Evolutionary conservation across 1,140 invertebrate species (phyloP).

Genomic region (Papilio polytes): DNA sequence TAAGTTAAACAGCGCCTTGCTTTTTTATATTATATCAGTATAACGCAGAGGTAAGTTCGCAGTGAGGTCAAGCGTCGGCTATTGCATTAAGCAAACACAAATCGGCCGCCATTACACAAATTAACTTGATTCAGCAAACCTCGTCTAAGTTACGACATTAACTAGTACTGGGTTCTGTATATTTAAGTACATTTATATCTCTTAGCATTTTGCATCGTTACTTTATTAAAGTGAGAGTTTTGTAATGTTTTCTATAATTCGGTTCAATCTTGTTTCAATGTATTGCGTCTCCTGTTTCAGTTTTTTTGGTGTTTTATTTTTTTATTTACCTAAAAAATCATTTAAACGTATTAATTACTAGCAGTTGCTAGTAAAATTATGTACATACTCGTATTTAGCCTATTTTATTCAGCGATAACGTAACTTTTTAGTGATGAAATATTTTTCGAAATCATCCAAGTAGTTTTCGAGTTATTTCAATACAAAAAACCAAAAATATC

Average conservation of each 20-base stretch:
- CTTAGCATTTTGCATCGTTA: no score
- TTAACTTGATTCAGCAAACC: constrained; percentile 11
- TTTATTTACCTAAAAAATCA: not conserved
- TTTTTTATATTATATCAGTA: not conserved
- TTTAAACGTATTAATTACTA: not conserved
- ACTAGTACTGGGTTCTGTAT: not conserved
- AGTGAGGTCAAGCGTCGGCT: constrained; percentile 3
- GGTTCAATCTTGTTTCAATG: no score
- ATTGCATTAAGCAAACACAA: constrained; percentile 26
- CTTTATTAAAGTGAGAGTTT: no score
- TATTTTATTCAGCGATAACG: no score
- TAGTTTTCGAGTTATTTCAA: no score
- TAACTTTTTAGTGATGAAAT: no score
- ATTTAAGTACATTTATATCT: not conserved
- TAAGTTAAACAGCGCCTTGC: not conserved
- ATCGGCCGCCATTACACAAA: constrained; percentile 17
- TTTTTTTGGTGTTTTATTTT: not conserved
- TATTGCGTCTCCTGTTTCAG: no score
- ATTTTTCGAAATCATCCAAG: no score
- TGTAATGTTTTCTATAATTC: not conserved
- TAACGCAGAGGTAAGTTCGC: not conserved
- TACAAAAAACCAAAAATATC: no score
- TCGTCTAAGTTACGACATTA: not conserved
- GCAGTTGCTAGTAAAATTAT: no score
- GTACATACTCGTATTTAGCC: no score